A percentile compares a stretch with the other conserved stretches of the same genome.
These are phyloP conservation scores for Myrmecobius fasciatus DNA, from an alignment of 2,113 vertebrate species.

Conservation along the genomic window DNA sequence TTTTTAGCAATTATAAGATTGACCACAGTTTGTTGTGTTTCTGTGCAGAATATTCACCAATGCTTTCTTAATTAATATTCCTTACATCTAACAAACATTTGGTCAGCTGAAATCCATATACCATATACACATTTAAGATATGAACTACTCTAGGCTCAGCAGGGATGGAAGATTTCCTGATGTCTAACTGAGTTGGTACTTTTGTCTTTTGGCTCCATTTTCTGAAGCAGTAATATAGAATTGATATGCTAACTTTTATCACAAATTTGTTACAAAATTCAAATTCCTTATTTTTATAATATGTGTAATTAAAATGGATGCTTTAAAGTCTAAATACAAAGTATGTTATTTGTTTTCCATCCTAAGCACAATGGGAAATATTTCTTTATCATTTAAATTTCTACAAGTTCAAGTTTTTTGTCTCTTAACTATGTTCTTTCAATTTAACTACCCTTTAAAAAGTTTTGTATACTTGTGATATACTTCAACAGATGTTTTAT, in stretches of 20 bases:
- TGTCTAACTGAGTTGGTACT: background rate
- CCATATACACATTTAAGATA: background rate
- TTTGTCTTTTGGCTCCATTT: background rate
- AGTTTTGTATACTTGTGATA: background rate
- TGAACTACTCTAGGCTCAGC: background rate
- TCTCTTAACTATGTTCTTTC: background rate
- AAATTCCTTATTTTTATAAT: background rate
- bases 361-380: background rate
- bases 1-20: background rate
- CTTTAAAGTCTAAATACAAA: background rate
- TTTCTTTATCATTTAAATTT: background rate
- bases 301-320: background rate
- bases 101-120: background rate
- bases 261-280: slow-evolving; percentile 42
- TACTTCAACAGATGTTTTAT: background rate
- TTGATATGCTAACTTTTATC: background rate
- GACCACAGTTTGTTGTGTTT: background rate
- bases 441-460: background rate
- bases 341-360: background rate
- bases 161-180: background rate
- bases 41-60: background rate
- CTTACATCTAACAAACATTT: background rate
- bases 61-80: background rate
- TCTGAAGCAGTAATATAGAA: background rate
- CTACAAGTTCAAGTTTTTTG: background rate